These are phyloP conservation scores for Magallana ariakensis DNA, from an alignment of 1,140 invertebrate genomes.

Conservation along the genomic window DNA sequence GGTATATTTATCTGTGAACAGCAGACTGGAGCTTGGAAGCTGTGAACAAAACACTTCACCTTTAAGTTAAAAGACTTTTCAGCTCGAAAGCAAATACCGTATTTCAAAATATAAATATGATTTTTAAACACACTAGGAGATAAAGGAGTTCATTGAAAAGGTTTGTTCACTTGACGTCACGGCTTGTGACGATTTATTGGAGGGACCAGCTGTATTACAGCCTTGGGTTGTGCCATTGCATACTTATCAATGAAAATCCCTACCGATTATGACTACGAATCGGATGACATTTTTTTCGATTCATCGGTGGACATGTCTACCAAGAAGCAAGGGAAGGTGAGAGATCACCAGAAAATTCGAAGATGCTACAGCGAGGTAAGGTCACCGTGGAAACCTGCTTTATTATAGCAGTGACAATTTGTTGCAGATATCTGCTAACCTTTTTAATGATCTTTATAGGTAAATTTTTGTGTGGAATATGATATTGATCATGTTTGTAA, in stretches of 20 bases:
- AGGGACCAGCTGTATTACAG: neutral
- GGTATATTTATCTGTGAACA: neutral
- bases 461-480: too few species aligned
- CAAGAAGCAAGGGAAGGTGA: constrained; percentile 21
- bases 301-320: neutral
- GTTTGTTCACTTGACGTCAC: constrained; percentile 27
- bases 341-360: constrained; percentile 23
- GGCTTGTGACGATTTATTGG: constrained; percentile 31
- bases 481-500: too few species aligned
- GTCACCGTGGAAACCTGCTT: neutral
- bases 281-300: constrained; percentile 13
- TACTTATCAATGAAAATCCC: constrained; percentile 34
- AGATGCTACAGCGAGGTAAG: constrained; percentile 22
- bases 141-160: neutral
- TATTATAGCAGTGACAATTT: neutral
- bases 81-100: constrained; percentile 1
- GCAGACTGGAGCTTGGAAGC: neutral
- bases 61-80: neutral
- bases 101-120: neutral
- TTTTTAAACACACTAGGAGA: neutral
- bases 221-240: constrained; percentile 12
- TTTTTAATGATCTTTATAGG: too few species aligned
- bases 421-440: too few species aligned
- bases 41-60: constrained; percentile 1
- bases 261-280: constrained; percentile 19